Evolutionary conservation across 2,113 vertebrate species (phyloP), one percentile per base, ranked within the genome.

Genomic region (Rhinichthys klamathensis): DNA sequence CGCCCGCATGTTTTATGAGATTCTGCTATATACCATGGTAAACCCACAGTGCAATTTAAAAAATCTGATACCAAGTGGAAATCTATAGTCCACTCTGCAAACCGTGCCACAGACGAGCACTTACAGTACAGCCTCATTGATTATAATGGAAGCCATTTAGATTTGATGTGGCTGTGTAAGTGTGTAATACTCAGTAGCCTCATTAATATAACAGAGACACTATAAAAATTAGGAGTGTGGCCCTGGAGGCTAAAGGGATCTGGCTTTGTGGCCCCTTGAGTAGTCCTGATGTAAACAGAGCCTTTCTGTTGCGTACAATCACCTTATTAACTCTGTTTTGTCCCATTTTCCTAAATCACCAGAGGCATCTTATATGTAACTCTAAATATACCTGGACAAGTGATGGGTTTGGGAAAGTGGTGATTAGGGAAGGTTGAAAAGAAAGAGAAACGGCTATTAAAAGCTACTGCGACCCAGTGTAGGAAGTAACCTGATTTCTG

Each of bases 371-470:
- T 87, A 85, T 89, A 87, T 86, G 77, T 86, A 49, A 65, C 74
- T 83, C 89, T 93, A 91, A 92, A 94, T 93, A 91, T 91, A 92
- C 91, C 91, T 89, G 87, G 89, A 84, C 70, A 86, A 25, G 90
- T 87, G 84, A 87, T 27, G 72, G 67, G 81, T 85, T 63, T 75
- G 41, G 85, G 65, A 75, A 83, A 65, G 65, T 60, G n/a, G 56
- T 60, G 56, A 83, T 75, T 77, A 58, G 84, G 41, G 80, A 70
- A 75, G 85, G 23, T 18, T 27, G 41, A 84, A 12, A 82, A 46
- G 58, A 82, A 80, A 49, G 41, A 67, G 78, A 79, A 67, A 41
- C 46, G 58, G 76, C 77, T 87, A 84, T 91, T 89, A 89, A 80
- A 54, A 86, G 75, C 80, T 82, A 56, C 77, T n/a, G 32, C 56